Evolutionary conservation across 2,113 vertebrate genomes (phyloP), one percentile per base, ranked within the genome.

Genomic region (Psittacus erithacus): DNA sequence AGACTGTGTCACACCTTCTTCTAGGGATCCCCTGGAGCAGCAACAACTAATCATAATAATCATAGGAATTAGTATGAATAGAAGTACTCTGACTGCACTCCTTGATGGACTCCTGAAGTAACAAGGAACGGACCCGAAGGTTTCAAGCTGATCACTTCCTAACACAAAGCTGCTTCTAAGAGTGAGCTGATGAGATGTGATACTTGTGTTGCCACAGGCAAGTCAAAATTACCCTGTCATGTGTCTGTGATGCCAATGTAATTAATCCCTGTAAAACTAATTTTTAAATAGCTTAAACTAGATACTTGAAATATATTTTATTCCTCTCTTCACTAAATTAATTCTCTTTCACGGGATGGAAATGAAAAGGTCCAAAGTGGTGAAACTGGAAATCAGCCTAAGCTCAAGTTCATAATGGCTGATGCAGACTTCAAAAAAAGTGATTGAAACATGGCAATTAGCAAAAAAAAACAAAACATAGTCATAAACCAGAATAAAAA

Each of bases 181-280:
- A 82, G 43, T 77, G 82, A 83, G 46, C 46, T 95, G 62, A 76
- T 84, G 68, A 93, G 31, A 89, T 60, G 35, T 82, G 78, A 88
- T 78, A 91, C 74, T 75, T 76, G 29, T 86, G n/a, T 75, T 81
- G 67, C 83, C 19, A 55, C 46, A 38, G 73, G 83, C 90, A 90
- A 92, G 31, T 86, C n/a, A 93, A 79, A 96, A 92, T 88, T 83
- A 76, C 86, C 25, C 55, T 65, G 46, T 76, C 75, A 19, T 13
- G 16, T 86, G 10, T 82, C 74, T 94, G 50, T 64, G 82, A 50
- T 81, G 38, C 47, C 80, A 80, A 18, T 39, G 14, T 67, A 93
- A 92, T 91, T 90, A 92, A 83, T 83, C 63, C 25, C 33, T 82
- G 17, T 71, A 82, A 86, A 92, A 25, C 31, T 86, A 11, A 83